Conservation (phyloP, 2,113 vertebrate genomes). For the Lampris megalopsis region DNA sequence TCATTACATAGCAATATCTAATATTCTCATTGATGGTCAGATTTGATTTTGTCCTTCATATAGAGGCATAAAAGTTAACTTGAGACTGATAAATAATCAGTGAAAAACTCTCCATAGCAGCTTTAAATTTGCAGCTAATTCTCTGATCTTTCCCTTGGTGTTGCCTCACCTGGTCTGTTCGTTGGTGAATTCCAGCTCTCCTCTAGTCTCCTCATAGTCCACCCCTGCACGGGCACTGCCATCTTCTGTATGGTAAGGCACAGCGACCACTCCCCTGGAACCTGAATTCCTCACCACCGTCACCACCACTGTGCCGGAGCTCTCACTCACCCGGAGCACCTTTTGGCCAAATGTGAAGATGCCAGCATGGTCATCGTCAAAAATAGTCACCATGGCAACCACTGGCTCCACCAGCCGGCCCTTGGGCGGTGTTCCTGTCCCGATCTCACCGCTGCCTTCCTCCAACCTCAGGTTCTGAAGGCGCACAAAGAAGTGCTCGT, state of each 20-base stretch:
- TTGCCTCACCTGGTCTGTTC: constrained; percentile 91
- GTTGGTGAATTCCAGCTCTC: constrained; percentile 91
- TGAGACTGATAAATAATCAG: too few relatives aligned
- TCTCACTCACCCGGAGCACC: constrained; percentile 89
- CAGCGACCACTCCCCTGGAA: constrained; percentile 89
- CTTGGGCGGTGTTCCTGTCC: constrained; percentile 74
- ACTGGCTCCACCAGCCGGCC: constrained; percentile 86
- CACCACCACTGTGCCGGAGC: constrained; percentile 87
- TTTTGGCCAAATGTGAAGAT: constrained; percentile 91
- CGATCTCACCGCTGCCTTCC: constrained; percentile 76
- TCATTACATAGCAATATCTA: too few relatives aligned
- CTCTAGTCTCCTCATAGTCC: constrained; percentile 90
- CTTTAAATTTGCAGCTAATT: not conserved
- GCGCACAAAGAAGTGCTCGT: constrained; percentile 95
- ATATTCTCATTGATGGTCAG: too few relatives aligned
- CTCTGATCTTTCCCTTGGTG: not conserved
- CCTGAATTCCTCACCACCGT: constrained; percentile 90
- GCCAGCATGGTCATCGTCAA: constrained; percentile 96
- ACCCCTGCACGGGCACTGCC: constrained; percentile 88
- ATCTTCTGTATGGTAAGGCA: constrained; percentile 92
- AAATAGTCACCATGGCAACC: constrained; percentile 90
- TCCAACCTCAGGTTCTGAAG: constrained; percentile 91
- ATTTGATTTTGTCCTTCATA: too few relatives aligned
- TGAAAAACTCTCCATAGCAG: too few relatives aligned
- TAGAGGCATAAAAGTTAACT: too few relatives aligned